These are phyloP conservation scores for Drosophila azteca DNA, from an alignment of 1,140 invertebrate species.

Conservation along the genomic window DNA sequence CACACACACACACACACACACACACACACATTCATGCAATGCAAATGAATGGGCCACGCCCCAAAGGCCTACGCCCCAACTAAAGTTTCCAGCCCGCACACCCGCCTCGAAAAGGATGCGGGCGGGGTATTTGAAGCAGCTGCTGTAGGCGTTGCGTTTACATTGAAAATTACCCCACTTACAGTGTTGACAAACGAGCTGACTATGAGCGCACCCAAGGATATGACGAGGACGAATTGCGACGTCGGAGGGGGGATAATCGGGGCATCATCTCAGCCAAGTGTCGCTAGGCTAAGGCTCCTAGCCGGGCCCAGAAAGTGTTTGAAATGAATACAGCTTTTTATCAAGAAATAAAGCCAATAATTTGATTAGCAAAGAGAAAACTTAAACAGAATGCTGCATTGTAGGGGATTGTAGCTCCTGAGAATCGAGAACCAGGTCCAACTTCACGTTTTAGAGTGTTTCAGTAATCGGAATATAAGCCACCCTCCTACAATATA, in stretches of 20 bases:
- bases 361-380: too few relatives aligned
- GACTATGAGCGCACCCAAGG: constrained; percentile 37
- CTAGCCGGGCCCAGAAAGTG: too few relatives aligned
- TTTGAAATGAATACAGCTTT: too few relatives aligned
- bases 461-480: too few relatives aligned
- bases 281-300: too few relatives aligned
- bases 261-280: background rate
- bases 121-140: constrained; percentile 43
- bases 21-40: constrained; percentile 39
- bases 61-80: constrained; percentile 46
- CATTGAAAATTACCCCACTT: constrained; percentile 81
- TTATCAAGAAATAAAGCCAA: too few relatives aligned
- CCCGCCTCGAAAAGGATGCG: constrained; percentile 3
- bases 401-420: too few relatives aligned
- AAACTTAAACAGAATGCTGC: too few relatives aligned
- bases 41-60: constrained; percentile 69
- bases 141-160: constrained; percentile 74
- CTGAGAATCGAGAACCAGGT: too few relatives aligned
- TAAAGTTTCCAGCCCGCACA: constrained; percentile 32
- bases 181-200: constrained; percentile 63
- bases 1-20: constrained; percentile 1
- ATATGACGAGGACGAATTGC: constrained; percentile 10
- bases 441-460: too few relatives aligned
- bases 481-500: too few relatives aligned
- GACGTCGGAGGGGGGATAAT: constrained; percentile 3